A percentile compares a stretch with the other conserved stretches of the same genome.
phyloP scores from a whole-genome alignment of 2,888 invertebrate genomes.

The Chymomyza fuscimana region DNA sequence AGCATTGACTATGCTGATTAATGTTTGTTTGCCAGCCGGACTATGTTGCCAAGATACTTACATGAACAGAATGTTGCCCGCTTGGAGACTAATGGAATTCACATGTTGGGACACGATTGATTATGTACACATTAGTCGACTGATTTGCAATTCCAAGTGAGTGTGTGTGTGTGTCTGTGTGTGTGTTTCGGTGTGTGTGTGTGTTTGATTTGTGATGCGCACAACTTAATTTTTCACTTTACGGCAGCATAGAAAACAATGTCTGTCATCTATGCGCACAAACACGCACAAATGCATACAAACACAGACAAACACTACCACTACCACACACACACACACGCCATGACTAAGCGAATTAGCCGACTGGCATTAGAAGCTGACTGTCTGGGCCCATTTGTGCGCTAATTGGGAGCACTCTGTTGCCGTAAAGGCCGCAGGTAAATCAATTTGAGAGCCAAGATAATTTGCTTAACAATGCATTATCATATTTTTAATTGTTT shows the following conservation, averaged over 20 bases:
- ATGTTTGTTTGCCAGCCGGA: constrained; percentile 63
- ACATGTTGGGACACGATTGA: constrained; percentile 74
- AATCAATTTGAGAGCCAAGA: neutral
- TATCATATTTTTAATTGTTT: neutral
- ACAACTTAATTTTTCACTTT: constrained; percentile 61
- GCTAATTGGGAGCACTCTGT: constrained; percentile 9
- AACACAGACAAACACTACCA: neutral
- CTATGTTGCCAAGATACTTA: constrained; percentile 5
- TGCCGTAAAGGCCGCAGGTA: neutral
- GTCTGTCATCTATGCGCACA: constrained; percentile 37
- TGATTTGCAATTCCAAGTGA: constrained; percentile 70
- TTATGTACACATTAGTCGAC: constrained; percentile 74
- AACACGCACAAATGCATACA: neutral
- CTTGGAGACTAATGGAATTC: constrained; percentile 71
- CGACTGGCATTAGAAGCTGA: neutral
- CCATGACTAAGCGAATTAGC: constrained; percentile 6
- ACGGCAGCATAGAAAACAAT: constrained; percentile 60
- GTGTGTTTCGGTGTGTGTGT: constrained; percentile 12
- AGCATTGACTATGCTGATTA: constrained; percentile 50
- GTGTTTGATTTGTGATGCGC: constrained; percentile 27
- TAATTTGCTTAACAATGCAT: neutral
- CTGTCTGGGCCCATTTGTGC: neutral
- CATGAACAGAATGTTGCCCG: constrained; percentile 24
- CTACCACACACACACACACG: neutral
- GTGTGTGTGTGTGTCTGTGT: constrained; percentile 22